A percentile compares a stretch with the other conserved stretches of the same genome.
phyloP scores from a whole-genome alignment of 2,113 vertebrate species.

The Sylvietta virens region DNA sequence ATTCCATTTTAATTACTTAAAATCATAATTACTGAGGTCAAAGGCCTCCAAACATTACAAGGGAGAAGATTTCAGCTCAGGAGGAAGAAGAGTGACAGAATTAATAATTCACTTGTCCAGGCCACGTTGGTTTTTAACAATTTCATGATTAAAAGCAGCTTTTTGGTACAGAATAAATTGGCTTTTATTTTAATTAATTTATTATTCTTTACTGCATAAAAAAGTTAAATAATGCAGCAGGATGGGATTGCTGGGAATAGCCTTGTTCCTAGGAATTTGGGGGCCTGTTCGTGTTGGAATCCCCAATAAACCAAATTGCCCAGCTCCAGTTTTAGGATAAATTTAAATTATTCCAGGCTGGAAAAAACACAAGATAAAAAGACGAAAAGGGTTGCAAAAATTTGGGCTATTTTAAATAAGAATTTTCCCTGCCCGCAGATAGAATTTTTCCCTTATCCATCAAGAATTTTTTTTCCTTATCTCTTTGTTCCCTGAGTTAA shows the following conservation, averaged over 20 bases:
- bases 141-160: constrained; percentile 37
- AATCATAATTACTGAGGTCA: not conserved
- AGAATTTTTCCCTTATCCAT: not conserved
- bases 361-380: not conserved
- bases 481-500: not conserved
- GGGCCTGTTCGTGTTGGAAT: not conserved
- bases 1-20: not conserved
- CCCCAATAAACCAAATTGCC: constrained; percentile 41
- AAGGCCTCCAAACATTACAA: not conserved
- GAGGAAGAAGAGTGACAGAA: not conserved
- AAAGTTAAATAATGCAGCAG: constrained; percentile 4
- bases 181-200: not conserved
- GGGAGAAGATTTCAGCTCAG: not conserved
- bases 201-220: not conserved
- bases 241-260: not conserved
- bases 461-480: not conserved
- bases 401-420: not conserved
- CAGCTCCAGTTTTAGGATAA: constrained; percentile 49
- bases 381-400: not conserved
- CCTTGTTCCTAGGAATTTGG: constrained; percentile 20
- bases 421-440: not conserved
- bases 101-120: not conserved
- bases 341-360: constrained; percentile 13
- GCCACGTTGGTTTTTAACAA: not conserved
- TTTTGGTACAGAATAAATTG: constrained; percentile 32